Evolutionary conservation across 2,888 invertebrate species (phyloP), one percentile per base, ranked within the genome.

Genomic region (Cheilosia pagana): DNA sequence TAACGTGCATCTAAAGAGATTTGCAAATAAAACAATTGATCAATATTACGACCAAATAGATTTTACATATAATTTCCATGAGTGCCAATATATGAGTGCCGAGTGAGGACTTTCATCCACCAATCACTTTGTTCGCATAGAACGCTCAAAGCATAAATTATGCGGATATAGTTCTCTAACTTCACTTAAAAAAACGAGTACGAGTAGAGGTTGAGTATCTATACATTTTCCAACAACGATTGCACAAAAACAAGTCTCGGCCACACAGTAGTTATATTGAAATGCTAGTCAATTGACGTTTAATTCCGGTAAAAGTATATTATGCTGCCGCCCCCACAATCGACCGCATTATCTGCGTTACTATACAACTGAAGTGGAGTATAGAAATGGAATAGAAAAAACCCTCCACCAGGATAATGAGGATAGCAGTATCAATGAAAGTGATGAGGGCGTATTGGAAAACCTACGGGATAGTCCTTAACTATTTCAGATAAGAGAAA

Each of bases 301-400:
- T 71, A 72, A 72, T 78, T 72, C 71, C 71, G 60, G 59, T 72
- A 43, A 78, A 77, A 78, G 72, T 78, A 78, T 78, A 53, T 65
- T 59, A 76, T 43, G 55, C 35, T 59, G 23, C 31, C 43, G 52
- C 28, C n/a, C 8, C 45, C 7, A 7, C n/a, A 28, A 28, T 7
- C 28, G 28, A 28, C 28, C 43, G 31, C 65, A 60, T 39, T 19
- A 55, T 48, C 68, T 62, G 50, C 63, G 55, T 43, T 52, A 19
- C 57, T 25, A 21, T 28, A 31, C 10, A 10, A 35, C 12, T 35
- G 35, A 35, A 35, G 35, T 35, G 12, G 35, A 12, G 3, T 35
- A 8, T 35, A 8, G 19, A 41, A 23, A 53, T n/a, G n/a, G n/a
- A n/a, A n/a, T n/a, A n/a, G n/a, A 35, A 45, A 65, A 39, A 63